Conservation (phyloP, 2,888 invertebrate species). For the Taenaris catops region DNA sequence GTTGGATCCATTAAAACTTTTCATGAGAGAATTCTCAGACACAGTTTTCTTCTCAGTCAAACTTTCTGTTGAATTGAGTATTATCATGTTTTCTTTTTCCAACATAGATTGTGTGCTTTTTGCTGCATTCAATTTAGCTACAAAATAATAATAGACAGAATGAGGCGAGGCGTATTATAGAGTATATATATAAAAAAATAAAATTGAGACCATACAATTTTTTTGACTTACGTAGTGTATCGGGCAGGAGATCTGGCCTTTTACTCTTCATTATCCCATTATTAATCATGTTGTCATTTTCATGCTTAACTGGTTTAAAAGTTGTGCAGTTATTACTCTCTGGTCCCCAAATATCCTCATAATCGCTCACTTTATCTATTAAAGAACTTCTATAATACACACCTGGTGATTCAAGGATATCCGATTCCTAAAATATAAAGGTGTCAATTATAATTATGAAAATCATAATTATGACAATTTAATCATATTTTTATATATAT, state of each 20-base stretch:
- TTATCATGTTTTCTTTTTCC: slow-evolving; percentile 66
- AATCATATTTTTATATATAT: background rate
- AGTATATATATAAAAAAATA: too few relatives aligned
- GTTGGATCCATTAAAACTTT: slow-evolving; percentile 56
- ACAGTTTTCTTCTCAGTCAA: slow-evolving; percentile 58
- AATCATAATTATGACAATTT: background rate
- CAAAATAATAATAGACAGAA: slow-evolving; percentile 31
- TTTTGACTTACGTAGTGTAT: slow-evolving; percentile 73
- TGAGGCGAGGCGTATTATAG: too few relatives aligned
- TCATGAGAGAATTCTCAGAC: slow-evolving; percentile 59
- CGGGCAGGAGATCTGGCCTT: slow-evolving; percentile 81
- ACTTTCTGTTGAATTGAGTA: slow-evolving; percentile 62
- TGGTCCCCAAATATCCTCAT: slow-evolving; percentile 95
- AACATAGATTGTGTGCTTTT: slow-evolving; percentile 69
- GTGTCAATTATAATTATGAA: background rate
- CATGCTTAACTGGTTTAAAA: slow-evolving; percentile 64
- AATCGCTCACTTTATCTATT: slow-evolving; percentile 95
- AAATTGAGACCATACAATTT: too few relatives aligned
- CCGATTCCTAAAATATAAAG: slow-evolving; percentile 82
- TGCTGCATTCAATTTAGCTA: slow-evolving; percentile 65
- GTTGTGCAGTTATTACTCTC: slow-evolving; percentile 74
- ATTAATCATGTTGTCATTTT: slow-evolving; percentile 58
- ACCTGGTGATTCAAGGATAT: slow-evolving; percentile 90
- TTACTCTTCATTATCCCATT: slow-evolving; percentile 77
- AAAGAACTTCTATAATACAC: slow-evolving; percentile 92